These are phyloP conservation scores for Ptychobarbus kaznakovi DNA, from an alignment of 2,797 vertebrate species.

Conservation along the genomic window DNA sequence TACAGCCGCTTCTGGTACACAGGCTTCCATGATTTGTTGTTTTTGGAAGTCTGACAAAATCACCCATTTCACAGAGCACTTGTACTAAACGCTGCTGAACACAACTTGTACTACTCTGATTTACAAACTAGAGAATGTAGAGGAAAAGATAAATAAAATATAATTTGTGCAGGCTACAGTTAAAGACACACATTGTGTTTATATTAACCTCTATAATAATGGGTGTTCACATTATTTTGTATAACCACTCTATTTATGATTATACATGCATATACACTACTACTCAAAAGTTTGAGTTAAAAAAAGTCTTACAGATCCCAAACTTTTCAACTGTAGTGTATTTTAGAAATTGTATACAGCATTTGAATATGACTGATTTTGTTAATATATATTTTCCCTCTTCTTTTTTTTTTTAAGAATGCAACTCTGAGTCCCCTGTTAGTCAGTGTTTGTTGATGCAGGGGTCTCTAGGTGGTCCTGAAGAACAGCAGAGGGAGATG, in stretches of 20 bases:
- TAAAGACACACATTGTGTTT: not conserved
- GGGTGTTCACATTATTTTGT: not conserved
- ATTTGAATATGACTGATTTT: not conserved
- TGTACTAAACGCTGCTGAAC: not conserved
- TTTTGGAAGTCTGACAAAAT: not conserved
- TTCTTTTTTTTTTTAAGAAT: slow-evolving; percentile 66
- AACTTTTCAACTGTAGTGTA: not conserved
- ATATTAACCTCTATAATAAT: not conserved
- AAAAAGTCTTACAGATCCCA: not conserved
- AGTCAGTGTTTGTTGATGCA: slow-evolving; percentile 66
- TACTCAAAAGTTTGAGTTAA: not conserved
- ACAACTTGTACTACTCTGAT: not conserved
- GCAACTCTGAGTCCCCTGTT: slow-evolving; percentile 61
- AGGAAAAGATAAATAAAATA: not conserved
- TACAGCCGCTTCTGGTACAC: not conserved
- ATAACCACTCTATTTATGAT: not conserved
- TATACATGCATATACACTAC: not conserved
- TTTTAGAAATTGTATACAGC: not conserved
- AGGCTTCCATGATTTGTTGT: too few species aligned
- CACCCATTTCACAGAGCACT: not conserved
- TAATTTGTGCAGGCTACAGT: not conserved
- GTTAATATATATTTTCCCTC: not conserved
- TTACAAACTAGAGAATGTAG: not conserved
- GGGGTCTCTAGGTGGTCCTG: slow-evolving; percentile 66
- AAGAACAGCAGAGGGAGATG: slow-evolving; percentile 67